phyloP scores from a whole-genome alignment of 2,113 vertebrate genomes.

The Cyanocitta stelleri region DNA sequence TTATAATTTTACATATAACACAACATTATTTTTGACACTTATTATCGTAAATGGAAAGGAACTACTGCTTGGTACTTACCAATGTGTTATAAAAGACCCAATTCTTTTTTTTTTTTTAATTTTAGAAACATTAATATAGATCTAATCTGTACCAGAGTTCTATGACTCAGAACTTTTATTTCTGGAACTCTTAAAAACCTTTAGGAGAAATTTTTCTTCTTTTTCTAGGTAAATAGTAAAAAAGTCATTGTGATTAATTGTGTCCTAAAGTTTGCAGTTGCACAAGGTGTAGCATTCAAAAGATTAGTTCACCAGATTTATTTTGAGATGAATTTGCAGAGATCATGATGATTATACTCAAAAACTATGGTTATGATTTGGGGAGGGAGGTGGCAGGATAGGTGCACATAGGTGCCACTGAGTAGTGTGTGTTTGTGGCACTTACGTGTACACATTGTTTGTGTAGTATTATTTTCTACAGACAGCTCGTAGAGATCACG shows the following conservation, averaged over 20 bases:
- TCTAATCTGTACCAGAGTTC: background rate
- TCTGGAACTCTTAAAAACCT: background rate
- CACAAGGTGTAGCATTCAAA: background rate
- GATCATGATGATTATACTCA: background rate
- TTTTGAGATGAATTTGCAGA: background rate
- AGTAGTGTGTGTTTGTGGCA: background rate
- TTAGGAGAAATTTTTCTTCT: background rate
- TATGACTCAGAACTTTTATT: background rate
- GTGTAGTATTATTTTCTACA: background rate
- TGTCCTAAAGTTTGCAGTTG: background rate
- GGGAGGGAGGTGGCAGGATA: too few species aligned
- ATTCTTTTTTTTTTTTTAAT: rapidly evolving
- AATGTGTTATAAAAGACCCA: background rate
- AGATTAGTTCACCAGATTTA: background rate
- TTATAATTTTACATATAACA: background rate
- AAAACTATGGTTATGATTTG: background rate
- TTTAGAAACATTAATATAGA: background rate
- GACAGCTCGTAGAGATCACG: background rate
- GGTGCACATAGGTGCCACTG: background rate
- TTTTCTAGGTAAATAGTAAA: background rate
- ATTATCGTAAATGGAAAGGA: background rate
- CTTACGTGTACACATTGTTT: rapidly evolving
- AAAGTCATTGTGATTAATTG: background rate
- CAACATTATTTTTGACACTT: background rate
- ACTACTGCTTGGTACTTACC: background rate